Evolutionary conservation across 1,140 invertebrate species (phyloP), one percentile per base, ranked within the genome.

Genomic region (Ditylenchus dipsaci): DNA sequence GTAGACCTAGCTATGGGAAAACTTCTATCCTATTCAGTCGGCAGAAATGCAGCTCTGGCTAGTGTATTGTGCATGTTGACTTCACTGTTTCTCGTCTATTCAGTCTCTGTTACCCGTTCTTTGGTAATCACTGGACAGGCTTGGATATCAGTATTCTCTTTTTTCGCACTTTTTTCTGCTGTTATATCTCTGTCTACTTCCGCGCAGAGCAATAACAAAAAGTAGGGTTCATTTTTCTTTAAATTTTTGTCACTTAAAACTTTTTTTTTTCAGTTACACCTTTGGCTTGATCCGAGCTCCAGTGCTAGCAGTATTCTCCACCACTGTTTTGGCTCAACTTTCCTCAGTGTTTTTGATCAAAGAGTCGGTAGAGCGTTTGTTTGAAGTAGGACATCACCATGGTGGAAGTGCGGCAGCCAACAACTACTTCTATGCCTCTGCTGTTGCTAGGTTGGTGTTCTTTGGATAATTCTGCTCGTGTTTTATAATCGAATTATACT

Each of bases 301-400:
- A 0, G 80, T 82, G 17, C 27, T 82, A 17, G 77, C 79, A 7
- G 79, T 83, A 23, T 82, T 82, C 58, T 76, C 77, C 19, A 77
- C 81, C 19, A 81, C 81, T 17, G 77, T 82, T 3, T 68, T 82
- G 0, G 80, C 77, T 17, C 80, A 83, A 57, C 68, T 82, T 7
- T 83, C 78, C 29, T 74, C 79, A 1, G 74, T 82, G n/a, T 83
- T 82, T 68, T 63, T 83, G 19, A 68, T 73, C 13, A 82, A 82
- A 63, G 80, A 82, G 71, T 67, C 75, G 15, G 65, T 83, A 29
- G 80, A 82, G 60, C 76, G 73, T 42, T 47, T 82, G 15, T 63
- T 82, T 21, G 77, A 79, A n/a, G 56, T 33, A 11, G 81, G 78
- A 7, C 79, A 81, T 65, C 80, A 81, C 47, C 80, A 81, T 60